Evolutionary conservation across 1,140 invertebrate genomes (phyloP), one percentile per base, ranked within the genome.

Genomic region (Ceratosolen fusciceps): DNA sequence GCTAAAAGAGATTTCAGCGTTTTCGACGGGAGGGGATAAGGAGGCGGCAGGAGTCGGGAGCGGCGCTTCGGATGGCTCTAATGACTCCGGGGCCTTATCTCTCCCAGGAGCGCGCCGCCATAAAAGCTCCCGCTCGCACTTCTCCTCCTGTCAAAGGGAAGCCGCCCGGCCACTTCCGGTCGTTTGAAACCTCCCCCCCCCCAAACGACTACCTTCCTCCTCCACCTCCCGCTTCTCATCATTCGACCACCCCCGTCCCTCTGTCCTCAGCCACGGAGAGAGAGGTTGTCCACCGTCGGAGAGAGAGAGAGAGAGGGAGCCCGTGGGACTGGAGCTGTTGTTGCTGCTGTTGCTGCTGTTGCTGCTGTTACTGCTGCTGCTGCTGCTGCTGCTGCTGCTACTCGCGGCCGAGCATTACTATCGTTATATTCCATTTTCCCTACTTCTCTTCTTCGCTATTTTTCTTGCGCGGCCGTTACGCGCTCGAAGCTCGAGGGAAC

Each of bases 161-260:
- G 80, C 81, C 84, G 84, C 70, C 76, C 81, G 80, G 82, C 83
- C 83, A 75, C 81, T 86, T 86, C 85, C 85, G 85, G 82, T 84
- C 84, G 84, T 85, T 82, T 79, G 62, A 71, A 62, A 80, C 60
- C 80, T 52, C 49, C 49, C 12, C 9, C 14, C 49, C 12, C 49
- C 9, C 49, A 70, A 21, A 39, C 24, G n/a, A 24, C 34, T 31
- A 60, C 31, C 14, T n/a, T n/a, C n/a, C n/a, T n/a, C n/a, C n/a
- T n/a, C n/a, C n/a, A n/a, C n/a, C n/a, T n/a, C n/a, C n/a, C n/a
- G n/a, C n/a, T n/a, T n/a, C n/a, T n/a, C n/a, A n/a, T n/a, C n/a
- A n/a, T n/a, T n/a, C n/a, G n/a, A n/a, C n/a, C n/a, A n/a, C n/a
- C n/a, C n/a, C n/a, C n/a, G n/a, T n/a, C n/a, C n/a, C n/a, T n/a